Conservation (phyloP, 2,797 vertebrate species). For the Sebastes nivosus region DNA sequence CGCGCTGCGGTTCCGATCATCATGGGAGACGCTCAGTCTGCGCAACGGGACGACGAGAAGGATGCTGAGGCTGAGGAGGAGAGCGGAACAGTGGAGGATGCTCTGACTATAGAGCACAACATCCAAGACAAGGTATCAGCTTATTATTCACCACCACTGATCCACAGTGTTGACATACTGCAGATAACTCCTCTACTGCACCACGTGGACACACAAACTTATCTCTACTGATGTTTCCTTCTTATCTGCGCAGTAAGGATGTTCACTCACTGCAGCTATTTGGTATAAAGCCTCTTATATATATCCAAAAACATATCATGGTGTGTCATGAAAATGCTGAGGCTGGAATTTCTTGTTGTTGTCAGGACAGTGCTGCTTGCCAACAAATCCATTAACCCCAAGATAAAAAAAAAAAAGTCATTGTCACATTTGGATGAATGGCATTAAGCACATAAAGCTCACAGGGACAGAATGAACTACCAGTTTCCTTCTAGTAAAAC, state of each 20-base stretch:
- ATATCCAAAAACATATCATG: background rate
- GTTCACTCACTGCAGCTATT: background rate
- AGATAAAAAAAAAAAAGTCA: background rate
- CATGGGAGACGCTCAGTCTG: constrained; percentile 90
- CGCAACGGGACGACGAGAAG: constrained; percentile 72
- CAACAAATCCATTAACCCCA: constrained; percentile 46
- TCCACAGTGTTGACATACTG: background rate
- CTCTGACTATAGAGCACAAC: constrained; percentile 20
- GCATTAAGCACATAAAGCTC: background rate
- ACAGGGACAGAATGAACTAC: background rate
- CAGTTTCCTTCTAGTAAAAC: background rate
- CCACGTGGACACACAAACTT: background rate
- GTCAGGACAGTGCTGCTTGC: constrained; percentile 46
- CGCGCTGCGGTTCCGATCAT: constrained; percentile 72
- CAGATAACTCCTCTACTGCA: background rate
- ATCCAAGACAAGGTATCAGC: constrained; percentile 66
- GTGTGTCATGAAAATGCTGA: constrained; percentile 43
- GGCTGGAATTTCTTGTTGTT: constrained; percentile 18
- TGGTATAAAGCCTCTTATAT: background rate
- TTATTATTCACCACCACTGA: background rate
- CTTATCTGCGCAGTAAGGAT: background rate
- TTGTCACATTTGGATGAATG: background rate
- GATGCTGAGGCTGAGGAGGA: constrained; percentile 67
- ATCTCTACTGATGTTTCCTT: background rate
- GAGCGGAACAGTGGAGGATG: constrained; percentile 61